These are phyloP conservation scores for Seladonia tumulorum DNA, from an alignment of 2,888 invertebrate species.

Conservation along the genomic window DNA sequence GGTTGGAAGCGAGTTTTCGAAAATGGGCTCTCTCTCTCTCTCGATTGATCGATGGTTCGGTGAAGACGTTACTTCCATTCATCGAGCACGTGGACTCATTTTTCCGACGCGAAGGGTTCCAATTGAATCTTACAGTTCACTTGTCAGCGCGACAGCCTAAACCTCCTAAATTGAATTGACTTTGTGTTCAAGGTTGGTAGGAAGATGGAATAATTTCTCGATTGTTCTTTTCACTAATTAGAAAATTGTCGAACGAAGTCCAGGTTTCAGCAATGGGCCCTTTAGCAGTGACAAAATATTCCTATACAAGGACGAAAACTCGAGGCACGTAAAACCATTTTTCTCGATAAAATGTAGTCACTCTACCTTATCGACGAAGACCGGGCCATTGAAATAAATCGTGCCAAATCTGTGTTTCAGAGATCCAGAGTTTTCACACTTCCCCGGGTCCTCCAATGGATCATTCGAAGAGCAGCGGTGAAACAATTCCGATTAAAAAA, in stretches of 20 bases:
- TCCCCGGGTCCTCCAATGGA: no score
- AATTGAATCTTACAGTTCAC: neutral
- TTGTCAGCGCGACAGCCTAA: neutral
- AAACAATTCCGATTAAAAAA: neutral
- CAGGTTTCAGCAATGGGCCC: no score
- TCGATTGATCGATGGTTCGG: conserved; percentile 1
- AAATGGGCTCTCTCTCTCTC: neutral
- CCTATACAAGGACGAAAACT: no score
- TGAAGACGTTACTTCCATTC: neutral
- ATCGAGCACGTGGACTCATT: neutral
- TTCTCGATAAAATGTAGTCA: no score
- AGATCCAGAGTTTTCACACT: no score
- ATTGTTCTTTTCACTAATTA: neutral
- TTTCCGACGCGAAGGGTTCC: neutral
- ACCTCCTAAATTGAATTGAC: neutral
- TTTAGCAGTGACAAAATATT: no score
- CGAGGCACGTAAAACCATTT: no score
- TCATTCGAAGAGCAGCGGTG: neutral
- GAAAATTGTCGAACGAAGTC: no score
- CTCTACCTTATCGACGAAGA: no score
- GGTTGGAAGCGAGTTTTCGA: neutral
- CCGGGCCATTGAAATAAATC: no score
- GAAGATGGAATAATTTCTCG: neutral
- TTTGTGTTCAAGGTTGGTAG: neutral
- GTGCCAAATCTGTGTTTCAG: neutral